Base-by-base conservation (phyloP, 1,140 invertebrate genomes). In the Cataglyphis hispanica region DNA sequence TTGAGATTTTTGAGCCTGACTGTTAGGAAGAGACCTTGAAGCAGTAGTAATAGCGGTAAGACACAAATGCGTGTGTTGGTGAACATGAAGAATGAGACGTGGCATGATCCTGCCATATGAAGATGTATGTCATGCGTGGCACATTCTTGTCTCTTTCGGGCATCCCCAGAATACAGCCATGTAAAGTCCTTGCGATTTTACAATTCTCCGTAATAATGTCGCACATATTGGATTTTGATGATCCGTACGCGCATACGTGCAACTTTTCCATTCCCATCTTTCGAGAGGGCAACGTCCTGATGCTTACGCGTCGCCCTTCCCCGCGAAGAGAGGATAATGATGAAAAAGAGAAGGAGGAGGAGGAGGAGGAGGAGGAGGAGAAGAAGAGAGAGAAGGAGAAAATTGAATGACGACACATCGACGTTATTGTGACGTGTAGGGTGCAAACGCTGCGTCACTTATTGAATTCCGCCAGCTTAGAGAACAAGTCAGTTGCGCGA, bases 221-320 rank as follows among this genome's bases (percentile, higher is more conserved):
- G 19, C 27, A 31, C 50, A 22, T 56, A 10, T 58, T 27, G 13
- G 50, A 70, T 46, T n/a, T n/a, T n/a, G n/a, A n/a, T 2, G 50
- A 70, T 56, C 19, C 63, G 31, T 34, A 5, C 46, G 25, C 60
- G 53, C 22, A 27, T 34, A 7, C 31, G 40, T 34, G 25, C 60
- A 46, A 67, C 66, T 67, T 64, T 67, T 43, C 76, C 87, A 31
- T 87, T 89, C 88, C 72, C 70, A 53, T 66, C 78, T 72, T 72
- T 56, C 25, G 75, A 43, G 43, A 50, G 87, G 86, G 78, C 90
- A 90, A 90, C 22, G 90, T 70, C 74, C 37, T 19, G 31, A 46
- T 77, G 77, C 69, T 40, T 22, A 77, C 40, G 40, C 25, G 22
- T 37, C 56, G 34, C 43, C 31, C 70, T 74, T 89, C 74, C 77